These are phyloP conservation scores for Drosophila fulvimacula DNA, from an alignment of 2,888 invertebrate genomes.

Conservation along the genomic window DNA sequence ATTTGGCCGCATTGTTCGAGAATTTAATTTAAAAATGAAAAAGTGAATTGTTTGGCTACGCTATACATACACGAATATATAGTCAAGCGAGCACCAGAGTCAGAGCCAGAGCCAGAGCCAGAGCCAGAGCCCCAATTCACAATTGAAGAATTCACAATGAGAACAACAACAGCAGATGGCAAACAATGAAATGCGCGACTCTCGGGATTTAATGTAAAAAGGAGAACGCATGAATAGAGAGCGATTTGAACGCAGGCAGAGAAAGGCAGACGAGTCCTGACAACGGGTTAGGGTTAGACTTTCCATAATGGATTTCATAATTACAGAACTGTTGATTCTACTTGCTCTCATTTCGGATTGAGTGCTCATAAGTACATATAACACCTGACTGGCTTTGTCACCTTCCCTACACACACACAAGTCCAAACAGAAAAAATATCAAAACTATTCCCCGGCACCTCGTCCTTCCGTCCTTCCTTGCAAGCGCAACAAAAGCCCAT, in stretches of 20 bases:
- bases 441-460: constrained; percentile 50
- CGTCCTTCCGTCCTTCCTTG: neutral
- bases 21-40: constrained; percentile 70
- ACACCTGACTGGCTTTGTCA: constrained; percentile 49
- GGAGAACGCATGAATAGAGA: constrained; percentile 23
- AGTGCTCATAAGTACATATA: constrained; percentile 44
- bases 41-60: constrained; percentile 36
- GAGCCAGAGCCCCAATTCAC: constrained; percentile 61
- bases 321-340: constrained; percentile 46
- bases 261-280: constrained; percentile 42
- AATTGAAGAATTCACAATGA: constrained; percentile 65
- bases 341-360: constrained; percentile 39
- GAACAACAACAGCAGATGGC: constrained; percentile 56
- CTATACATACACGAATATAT: constrained; percentile 9
- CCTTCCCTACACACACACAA: constrained; percentile 12
- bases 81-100: constrained; percentile 2
- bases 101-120: constrained; percentile 32
- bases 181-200: constrained; percentile 63
- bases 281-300: constrained; percentile 25
- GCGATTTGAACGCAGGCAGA: constrained; percentile 35
- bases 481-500: constrained; percentile 11
- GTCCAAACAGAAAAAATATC: constrained; percentile 9
- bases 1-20: constrained; percentile 66
- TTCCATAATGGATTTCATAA: constrained; percentile 46
- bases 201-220: constrained; percentile 50